These are phyloP conservation scores for Mus minutoides DNA, from an alignment of 2,797 vertebrate genomes.

Conservation along the genomic window DNA sequence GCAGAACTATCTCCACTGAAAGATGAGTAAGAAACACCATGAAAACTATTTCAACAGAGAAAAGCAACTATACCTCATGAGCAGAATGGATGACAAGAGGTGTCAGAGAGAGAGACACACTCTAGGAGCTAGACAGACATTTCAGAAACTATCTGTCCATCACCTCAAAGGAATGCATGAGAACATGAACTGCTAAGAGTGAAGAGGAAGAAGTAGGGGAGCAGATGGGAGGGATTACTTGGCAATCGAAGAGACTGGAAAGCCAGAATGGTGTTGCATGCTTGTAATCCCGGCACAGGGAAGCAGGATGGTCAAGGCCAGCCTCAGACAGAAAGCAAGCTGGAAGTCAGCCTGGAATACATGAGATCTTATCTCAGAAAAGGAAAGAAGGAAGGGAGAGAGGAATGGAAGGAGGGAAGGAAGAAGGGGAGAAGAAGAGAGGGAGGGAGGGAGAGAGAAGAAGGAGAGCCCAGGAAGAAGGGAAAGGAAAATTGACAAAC, in stretches of 20 bases:
- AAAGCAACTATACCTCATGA: neutral
- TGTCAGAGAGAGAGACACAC: neutral
- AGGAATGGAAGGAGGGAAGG: neutral
- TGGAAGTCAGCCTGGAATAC: neutral
- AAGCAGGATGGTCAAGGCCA: neutral
- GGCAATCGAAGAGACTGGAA: neutral
- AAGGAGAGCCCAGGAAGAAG: neutral
- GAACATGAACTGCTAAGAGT: neutral
- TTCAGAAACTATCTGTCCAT: neutral
- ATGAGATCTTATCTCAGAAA: neutral
- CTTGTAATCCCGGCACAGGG: neutral
- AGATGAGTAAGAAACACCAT: slow-evolving; percentile 19
- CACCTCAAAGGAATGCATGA: neutral
- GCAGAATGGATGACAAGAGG: neutral
- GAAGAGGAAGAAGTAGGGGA: neutral
- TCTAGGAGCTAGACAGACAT: neutral
- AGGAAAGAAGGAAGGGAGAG: neutral
- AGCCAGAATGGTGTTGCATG: neutral
- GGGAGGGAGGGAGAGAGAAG: neutral
- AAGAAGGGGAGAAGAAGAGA: neutral
- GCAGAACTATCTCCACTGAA: neutral
- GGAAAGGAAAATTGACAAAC: neutral
- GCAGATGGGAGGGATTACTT: neutral
- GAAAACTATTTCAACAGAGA: slow-evolving; percentile 34
- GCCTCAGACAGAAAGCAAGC: neutral